A percentile compares a stretch with the other conserved stretches of the same genome.
phyloP scores from a whole-genome alignment of 2,888 invertebrate genomes.

The Morpho helenor region DNA sequence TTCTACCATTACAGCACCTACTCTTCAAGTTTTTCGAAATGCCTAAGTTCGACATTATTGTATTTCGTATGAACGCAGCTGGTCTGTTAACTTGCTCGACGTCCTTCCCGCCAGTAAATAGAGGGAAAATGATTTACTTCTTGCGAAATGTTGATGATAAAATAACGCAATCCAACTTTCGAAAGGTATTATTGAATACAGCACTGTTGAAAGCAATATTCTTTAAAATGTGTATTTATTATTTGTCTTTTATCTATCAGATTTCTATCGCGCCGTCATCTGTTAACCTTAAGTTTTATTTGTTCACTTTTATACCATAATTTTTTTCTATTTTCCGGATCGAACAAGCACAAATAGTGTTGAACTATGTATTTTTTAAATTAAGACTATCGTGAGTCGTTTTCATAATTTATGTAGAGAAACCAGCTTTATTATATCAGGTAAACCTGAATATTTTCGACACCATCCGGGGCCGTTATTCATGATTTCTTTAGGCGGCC shows the following conservation, averaged over 20 bases:
- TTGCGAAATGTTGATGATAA: slow-evolving; percentile 81
- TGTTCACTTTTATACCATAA: too few species aligned
- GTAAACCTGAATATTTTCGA: too few species aligned
- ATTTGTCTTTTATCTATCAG: too few species aligned
- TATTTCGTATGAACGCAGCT: slow-evolving; percentile 81
- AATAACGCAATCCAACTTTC: slow-evolving; percentile 81
- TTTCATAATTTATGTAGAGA: neutral
- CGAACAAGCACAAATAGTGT: too few species aligned
- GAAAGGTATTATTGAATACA: slow-evolving; percentile 37
- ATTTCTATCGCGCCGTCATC: too few species aligned
- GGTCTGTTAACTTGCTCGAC: slow-evolving; percentile 83
- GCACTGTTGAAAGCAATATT: too few species aligned
- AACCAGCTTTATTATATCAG: too few species aligned
- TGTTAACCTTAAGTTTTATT: too few species aligned
- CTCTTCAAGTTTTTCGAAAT: slow-evolving; percentile 58
- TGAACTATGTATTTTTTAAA: neutral
- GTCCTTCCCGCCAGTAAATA: slow-evolving; percentile 80
- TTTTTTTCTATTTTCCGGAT: too few species aligned
- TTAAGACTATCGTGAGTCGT: neutral
- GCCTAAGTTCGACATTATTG: slow-evolving; percentile 64
- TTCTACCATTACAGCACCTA: slow-evolving; percentile 49
- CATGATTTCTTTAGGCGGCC: too few species aligned
- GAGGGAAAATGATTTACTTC: slow-evolving; percentile 87
- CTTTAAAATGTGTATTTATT: too few species aligned
- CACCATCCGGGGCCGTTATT: too few species aligned